These are phyloP conservation scores for Ladona fulva DNA, from an alignment of 1,140 invertebrate species.

Conservation along the genomic window DNA sequence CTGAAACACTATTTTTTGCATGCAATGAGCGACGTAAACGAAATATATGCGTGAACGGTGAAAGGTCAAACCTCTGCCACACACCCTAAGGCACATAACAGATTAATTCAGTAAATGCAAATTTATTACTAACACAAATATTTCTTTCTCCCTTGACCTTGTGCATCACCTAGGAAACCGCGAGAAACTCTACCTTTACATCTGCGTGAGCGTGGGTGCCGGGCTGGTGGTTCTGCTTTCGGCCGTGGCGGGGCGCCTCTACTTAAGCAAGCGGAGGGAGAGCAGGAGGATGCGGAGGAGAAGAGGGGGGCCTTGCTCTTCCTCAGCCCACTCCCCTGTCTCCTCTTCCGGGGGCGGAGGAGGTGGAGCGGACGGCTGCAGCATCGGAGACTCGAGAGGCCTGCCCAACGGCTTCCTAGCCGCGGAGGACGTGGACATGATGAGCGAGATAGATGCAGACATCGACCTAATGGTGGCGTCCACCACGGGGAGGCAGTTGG, in stretches of 20 bases:
- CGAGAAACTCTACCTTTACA: slow-evolving; percentile 67
- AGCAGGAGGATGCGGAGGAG: neutral
- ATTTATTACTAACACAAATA: neutral
- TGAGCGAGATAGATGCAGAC: slow-evolving; percentile 62
- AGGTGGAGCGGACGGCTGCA: slow-evolving; percentile 41
- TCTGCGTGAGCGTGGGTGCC: slow-evolving; percentile 57
- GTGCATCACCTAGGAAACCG: slow-evolving; percentile 52
- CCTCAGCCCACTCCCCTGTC: slow-evolving; percentile 25
- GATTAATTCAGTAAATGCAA: no score
- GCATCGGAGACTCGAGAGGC: neutral
- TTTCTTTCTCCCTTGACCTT: neutral
- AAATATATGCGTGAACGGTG: no score
- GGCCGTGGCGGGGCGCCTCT: slow-evolving; percentile 54
- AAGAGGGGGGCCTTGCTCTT: slow-evolving; percentile 44
- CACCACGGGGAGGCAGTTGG: slow-evolving; percentile 36
- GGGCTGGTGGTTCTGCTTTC: slow-evolving; percentile 57
- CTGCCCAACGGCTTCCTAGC: slow-evolving; percentile 59
- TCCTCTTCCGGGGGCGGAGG: slow-evolving; percentile 20
- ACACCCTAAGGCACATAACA: no score
- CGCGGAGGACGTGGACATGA: slow-evolving; percentile 59
- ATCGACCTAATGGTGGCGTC: slow-evolving; percentile 49
- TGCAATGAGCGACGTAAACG: no score
- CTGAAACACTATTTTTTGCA: no score
- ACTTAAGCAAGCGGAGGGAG: slow-evolving; percentile 44
- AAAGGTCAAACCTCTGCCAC: no score